Conservation (phyloP, 2,113 vertebrate species). For the Entomyzon cyanotis region DNA sequence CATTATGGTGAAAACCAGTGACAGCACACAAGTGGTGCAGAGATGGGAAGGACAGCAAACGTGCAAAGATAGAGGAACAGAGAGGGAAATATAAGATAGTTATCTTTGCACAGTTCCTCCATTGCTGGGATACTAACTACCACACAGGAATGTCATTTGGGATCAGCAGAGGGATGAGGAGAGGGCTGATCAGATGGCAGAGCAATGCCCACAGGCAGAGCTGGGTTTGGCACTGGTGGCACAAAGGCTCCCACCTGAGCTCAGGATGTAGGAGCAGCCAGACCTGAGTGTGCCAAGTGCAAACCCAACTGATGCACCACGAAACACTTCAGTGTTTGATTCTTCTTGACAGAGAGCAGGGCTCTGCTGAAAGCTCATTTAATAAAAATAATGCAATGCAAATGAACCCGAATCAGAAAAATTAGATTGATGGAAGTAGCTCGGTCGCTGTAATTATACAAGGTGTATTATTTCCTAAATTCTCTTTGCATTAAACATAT, state of each 20-base stretch:
- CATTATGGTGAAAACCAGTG: background rate
- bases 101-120: background rate
- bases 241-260: background rate
- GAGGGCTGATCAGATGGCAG: background rate
- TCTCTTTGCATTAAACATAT: slow-evolving; percentile 80
- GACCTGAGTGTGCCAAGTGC: background rate
- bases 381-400: slow-evolving; percentile 80
- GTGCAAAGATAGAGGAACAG: background rate
- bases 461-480: slow-evolving; percentile 83
- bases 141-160: background rate
- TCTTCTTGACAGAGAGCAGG: slow-evolving; percentile 51
- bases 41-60: background rate
- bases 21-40: background rate
- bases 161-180: background rate
- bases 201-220: background rate
- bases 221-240: no score
- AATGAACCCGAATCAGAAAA: slow-evolving; percentile 77
- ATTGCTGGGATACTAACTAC: background rate
- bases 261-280: background rate
- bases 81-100: background rate
- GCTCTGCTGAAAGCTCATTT: slow-evolving; percentile 71
- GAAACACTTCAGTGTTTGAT: background rate
- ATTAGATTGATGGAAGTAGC: slow-evolving; percentile 79
- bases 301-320: background rate
- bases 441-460: slow-evolving; percentile 78